Evolutionary conservation across 2,113 vertebrate species (phyloP).

Genomic region (Lophotis ruficrista): DNA sequence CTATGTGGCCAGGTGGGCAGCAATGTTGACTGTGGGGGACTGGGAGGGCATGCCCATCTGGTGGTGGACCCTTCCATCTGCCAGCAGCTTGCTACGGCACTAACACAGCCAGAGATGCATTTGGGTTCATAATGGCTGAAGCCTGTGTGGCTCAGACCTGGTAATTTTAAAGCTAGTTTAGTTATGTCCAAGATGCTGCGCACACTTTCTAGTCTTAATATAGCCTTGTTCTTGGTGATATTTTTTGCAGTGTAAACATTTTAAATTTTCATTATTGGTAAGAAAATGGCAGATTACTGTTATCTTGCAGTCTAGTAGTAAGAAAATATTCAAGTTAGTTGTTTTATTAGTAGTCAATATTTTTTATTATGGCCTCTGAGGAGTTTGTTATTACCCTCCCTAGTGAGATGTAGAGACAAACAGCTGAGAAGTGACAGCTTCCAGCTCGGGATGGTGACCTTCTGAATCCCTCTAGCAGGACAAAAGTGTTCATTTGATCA

Average conservation of each 20-base stretch:
- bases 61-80: background rate
- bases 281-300: background rate
- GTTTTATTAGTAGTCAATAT: background rate
- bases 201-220: background rate
- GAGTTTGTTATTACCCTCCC: background rate
- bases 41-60: background rate
- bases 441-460: background rate
- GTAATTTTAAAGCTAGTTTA: background rate
- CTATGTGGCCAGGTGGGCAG: background rate
- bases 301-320: background rate
- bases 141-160: background rate
- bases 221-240: background rate
- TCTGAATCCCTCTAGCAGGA: background rate
- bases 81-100: background rate
- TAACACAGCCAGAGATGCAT: rapidly evolving
- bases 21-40: background rate
- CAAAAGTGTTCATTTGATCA: background rate
- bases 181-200: background rate
- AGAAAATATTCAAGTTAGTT: background rate
- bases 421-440: background rate
- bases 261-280: background rate
- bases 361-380: background rate
- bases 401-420: background rate
- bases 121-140: background rate
- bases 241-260: background rate